Base-by-base conservation (phyloP, 1,140 invertebrate genomes). In the Drosophila lacertosa region DNA sequence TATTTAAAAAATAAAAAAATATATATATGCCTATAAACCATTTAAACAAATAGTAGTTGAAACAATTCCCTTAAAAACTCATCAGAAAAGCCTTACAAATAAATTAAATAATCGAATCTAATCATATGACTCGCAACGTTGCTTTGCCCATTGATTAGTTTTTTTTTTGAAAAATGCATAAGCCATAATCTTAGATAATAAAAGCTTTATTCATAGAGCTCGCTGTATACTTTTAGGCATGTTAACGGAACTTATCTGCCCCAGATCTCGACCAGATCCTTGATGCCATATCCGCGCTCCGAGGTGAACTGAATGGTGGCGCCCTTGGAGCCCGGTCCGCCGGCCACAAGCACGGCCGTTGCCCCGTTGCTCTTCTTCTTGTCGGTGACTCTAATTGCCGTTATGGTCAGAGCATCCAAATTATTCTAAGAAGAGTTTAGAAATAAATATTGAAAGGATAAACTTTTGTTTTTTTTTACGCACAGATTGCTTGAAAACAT, bases 321-420 rank as follows among this genome's bases (percentile, higher is more conserved):
- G n/a, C 88, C 88, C 50, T 90, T 90, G 6, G 88, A 90, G 11
- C 88, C 88, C 2, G 78, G 88, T 18, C 88, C 88, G 13, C 88
- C 88, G 0, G 66, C 63, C 1, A 32, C 7, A 2, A 90, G 26
- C 2, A 63, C 53, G 0, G 67, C 88, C 0, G 88, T 90, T 2
- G 88, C 82, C 13, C 88, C 88, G 11, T 89, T 42, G 10, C 44
- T 69, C 26, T 65, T 70, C 66, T 77, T 83, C 20, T 73, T 74
- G 26, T 90, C 88, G 5, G 78, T 90, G 0, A 90, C 15, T 48
- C 42, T 45, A 20, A 90, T 77, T 22, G 88, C 81, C 26, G 88
- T 90, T 18, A 90, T 88, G 6, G 88, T 90, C 22, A 83, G 13
- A 0, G 88, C 88, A 29, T 89, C 50, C 2, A 83, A 39, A 20